phyloP scores from a whole-genome alignment of 2,888 invertebrate genomes.

The Ypsolopha scabrella region DNA sequence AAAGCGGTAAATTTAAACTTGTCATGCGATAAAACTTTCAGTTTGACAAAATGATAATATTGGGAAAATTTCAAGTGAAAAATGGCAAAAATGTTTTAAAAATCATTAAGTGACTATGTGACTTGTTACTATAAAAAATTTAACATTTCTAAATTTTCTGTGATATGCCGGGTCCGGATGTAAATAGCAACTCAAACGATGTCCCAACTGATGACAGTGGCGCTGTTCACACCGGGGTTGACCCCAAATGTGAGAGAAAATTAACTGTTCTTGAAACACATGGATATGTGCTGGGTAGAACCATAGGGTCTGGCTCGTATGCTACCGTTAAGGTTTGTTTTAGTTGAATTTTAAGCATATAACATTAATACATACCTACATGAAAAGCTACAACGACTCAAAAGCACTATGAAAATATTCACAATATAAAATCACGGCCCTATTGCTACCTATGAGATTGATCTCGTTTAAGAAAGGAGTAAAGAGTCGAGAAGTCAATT shows the following conservation, averaged over 20 bases:
- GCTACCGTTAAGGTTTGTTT: constrained; percentile 81
- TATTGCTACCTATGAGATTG: too few species aligned
- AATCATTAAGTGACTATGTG: constrained; percentile 47
- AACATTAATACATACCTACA: background rate
- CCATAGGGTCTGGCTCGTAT: constrained; percentile 86
- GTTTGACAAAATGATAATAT: constrained; percentile 45
- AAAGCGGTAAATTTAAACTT: constrained; percentile 30
- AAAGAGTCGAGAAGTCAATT: too few species aligned
- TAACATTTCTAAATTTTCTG: constrained; percentile 29
- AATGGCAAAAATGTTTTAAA: constrained; percentile 40
- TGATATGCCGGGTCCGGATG: constrained; percentile 68
- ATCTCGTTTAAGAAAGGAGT: too few species aligned
- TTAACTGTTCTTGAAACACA: constrained; percentile 81
- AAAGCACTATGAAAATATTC: too few species aligned
- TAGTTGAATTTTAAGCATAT: background rate
- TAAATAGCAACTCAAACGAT: constrained; percentile 55
- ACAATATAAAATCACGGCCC: too few species aligned
- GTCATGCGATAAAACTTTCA: constrained; percentile 20
- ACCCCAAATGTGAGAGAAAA: constrained; percentile 53
- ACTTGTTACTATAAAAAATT: constrained; percentile 31
- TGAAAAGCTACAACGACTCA: too few species aligned
- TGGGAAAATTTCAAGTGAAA: constrained; percentile 35
- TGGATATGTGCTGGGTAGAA: constrained; percentile 80
- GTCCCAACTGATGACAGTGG: constrained; percentile 40
- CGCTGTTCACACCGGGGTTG: constrained; percentile 29